Conservation (phyloP, 2,888 invertebrate genomes). For the Hydroisotoma schaefferi region DNA sequence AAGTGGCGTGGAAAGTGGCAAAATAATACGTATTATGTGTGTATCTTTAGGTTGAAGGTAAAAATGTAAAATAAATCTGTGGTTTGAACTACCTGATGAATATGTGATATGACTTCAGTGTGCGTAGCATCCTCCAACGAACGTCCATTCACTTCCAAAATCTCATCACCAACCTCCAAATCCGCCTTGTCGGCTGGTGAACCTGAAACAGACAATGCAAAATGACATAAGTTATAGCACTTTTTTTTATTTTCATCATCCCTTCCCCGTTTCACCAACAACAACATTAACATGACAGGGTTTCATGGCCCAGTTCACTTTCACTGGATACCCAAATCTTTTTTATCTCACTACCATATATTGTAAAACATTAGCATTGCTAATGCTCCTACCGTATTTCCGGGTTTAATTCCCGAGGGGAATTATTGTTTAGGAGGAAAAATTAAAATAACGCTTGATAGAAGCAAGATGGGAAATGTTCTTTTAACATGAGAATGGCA, state of each 20-base stretch:
- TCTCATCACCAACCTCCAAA: slow-evolving; percentile 94
- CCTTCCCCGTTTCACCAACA: background rate
- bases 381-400: too few species aligned
- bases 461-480: too few species aligned
- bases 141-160: slow-evolving; percentile 93
- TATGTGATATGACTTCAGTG: slow-evolving; percentile 87
- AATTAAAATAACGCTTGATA: too few species aligned
- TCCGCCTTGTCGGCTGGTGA: slow-evolving; percentile 87
- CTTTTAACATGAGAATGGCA: too few species aligned
- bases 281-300: too few species aligned
- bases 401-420: too few species aligned
- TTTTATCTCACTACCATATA: background rate
- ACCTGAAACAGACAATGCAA: slow-evolving; percentile 57
- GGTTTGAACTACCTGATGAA: slow-evolving; percentile 94
- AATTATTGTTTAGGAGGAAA: too few species aligned
- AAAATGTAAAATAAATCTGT: too few species aligned
- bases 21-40: too few species aligned
- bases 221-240: background rate
- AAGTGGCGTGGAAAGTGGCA: too few species aligned
- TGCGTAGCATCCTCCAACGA: slow-evolving; percentile 86
- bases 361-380: too few species aligned
- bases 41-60: too few species aligned
- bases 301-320: slow-evolving; percentile 12
- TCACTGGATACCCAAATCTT: slow-evolving; percentile 3
- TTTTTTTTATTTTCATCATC: background rate